Evolutionary conservation across 2,113 vertebrate species (phyloP).

Genomic region (Toxostoma redivivum): DNA sequence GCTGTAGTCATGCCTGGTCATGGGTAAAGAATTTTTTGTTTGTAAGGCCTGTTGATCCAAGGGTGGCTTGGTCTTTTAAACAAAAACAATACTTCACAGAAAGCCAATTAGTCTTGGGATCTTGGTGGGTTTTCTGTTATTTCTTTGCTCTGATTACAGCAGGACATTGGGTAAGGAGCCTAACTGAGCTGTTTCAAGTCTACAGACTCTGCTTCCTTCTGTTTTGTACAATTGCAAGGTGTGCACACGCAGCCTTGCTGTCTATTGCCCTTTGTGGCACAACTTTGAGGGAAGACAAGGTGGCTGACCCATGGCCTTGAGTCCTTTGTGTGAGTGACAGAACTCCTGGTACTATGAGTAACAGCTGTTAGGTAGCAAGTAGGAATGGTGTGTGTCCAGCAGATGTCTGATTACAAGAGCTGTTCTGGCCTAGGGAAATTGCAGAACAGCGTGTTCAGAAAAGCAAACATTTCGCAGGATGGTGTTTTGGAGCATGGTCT

Average conservation of each 20-base stretch:
- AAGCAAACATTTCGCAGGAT: background rate
- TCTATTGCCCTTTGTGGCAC: background rate
- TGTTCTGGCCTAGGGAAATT: background rate
- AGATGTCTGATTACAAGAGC: background rate
- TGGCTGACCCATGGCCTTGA: background rate
- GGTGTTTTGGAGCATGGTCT: background rate
- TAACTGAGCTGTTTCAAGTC: background rate
- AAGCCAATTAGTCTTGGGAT: background rate
- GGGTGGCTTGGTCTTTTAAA: background rate
- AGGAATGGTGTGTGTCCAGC: background rate
- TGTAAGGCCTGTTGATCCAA: background rate
- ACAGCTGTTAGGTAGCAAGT: background rate
- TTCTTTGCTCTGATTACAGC: background rate
- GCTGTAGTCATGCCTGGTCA: background rate
- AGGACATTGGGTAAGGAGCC: background rate
- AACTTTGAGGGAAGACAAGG: background rate
- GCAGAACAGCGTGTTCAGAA: background rate
- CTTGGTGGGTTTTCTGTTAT: background rate
- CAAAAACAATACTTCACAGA: background rate
- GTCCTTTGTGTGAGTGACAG: background rate
- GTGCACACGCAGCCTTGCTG: background rate
- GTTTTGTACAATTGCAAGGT: background rate
- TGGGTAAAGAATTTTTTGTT: background rate
- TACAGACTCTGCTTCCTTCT: background rate
- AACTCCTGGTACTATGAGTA: background rate